Evolutionary conservation across 2,797 vertebrate genomes (phyloP).

Genomic region (Leucoraja ocellata): DNA sequence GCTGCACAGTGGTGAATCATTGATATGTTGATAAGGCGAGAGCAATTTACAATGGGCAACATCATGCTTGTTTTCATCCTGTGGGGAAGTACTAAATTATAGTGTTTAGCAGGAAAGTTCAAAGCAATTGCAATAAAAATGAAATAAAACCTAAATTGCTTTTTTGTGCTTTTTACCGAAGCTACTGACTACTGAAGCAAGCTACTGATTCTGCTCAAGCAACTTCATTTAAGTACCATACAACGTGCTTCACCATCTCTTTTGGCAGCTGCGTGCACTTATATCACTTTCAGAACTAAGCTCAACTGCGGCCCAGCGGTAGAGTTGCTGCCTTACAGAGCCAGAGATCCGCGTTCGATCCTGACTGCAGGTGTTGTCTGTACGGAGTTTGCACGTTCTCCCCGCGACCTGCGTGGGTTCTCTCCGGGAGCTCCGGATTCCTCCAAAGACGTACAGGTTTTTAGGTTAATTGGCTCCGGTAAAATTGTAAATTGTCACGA

Average conservation of each 20-base stretch:
- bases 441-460: too few relatives aligned
- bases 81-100: constrained; percentile 26
- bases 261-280: neutral
- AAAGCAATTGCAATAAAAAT: constrained; percentile 6
- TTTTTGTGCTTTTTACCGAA: neutral
- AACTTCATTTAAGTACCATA: constrained; percentile 20
- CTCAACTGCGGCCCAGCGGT: neutral
- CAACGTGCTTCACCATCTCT: neutral
- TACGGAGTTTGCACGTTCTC: too few relatives aligned
- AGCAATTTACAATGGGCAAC: constrained; percentile 29
- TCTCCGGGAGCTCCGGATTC: too few relatives aligned
- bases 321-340: too few relatives aligned
- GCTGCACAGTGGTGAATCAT: constrained; percentile 7
- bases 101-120: constrained; percentile 31
- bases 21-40: neutral
- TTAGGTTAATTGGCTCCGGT: too few relatives aligned
- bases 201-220: constrained; percentile 15
- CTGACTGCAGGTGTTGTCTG: too few relatives aligned
- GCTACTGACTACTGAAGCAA: constrained; percentile 2
- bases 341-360: too few relatives aligned
- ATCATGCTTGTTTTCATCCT: constrained; percentile 22
- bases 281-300: constrained; percentile 13
- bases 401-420: too few relatives aligned
- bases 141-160: constrained; percentile 22
- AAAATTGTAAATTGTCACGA: too few relatives aligned